Conservation (phyloP, 2,113 vertebrate genomes). For the Ciconia boyciana region DNA sequence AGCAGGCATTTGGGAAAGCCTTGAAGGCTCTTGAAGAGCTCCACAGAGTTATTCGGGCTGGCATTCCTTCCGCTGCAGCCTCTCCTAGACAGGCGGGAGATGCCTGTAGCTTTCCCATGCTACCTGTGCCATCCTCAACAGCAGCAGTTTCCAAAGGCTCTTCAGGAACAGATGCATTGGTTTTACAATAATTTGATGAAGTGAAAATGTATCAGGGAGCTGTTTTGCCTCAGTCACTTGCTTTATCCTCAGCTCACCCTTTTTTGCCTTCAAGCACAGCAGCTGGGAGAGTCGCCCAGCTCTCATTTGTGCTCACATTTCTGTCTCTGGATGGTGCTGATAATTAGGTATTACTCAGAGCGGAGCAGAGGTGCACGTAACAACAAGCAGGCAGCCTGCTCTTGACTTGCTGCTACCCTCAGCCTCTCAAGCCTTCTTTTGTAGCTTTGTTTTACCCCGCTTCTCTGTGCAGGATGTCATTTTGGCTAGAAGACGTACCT, state of each 20-base stretch:
- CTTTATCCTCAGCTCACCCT: constrained; percentile 30
- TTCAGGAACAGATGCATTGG: accelerated
- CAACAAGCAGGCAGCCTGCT: not conserved
- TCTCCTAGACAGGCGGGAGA: not conserved
- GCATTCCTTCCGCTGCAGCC: not conserved
- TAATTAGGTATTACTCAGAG: not conserved
- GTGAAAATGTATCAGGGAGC: not conserved
- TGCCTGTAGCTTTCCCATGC: not conserved
- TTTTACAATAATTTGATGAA: not conserved
- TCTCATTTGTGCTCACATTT: not conserved
- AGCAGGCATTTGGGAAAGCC: not conserved
- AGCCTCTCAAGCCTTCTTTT: not conserved
- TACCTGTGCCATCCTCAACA: not conserved
- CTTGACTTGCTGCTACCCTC: not conserved
- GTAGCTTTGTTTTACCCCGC: accelerated
- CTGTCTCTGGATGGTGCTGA: not conserved
- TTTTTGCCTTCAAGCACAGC: accelerated
- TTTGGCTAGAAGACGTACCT: accelerated
- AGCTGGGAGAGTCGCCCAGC: not conserved
- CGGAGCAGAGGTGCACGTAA: not conserved
- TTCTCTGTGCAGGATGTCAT: not conserved
- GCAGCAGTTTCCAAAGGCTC: not conserved
- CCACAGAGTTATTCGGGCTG: accelerated
- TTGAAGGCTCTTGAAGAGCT: not conserved
- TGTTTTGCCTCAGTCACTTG: not conserved